Evolutionary conservation across 2,888 invertebrate genomes (phyloP), one percentile per base, ranked within the genome.

Genomic region (Pristionchus entomophagus): DNA sequence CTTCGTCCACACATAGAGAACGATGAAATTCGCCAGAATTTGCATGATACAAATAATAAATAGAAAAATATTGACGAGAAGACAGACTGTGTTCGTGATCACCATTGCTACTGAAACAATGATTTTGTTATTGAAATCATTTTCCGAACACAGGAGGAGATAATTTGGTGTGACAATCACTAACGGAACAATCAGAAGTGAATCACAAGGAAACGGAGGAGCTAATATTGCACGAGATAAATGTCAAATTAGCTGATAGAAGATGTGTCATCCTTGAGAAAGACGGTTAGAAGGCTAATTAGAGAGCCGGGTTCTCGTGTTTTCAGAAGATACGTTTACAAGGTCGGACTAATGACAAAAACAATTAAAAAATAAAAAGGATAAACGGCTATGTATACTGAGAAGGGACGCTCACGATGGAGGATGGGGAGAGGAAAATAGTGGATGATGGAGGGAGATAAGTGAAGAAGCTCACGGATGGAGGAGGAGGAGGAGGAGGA

Each of bases 21-120:
- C 88, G 32, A 86, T 45, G 45, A 88, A 85, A 69, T 88, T 88
- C 29, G 87, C 87, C 26, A 82, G 59, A 62, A 88, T 88, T 51
- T 88, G 88, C 45, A 88, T 45, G 83, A 84, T 84, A 65, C 83
- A 84, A 22, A 84, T 84, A 29, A 84, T 35, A 65, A 84, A 84
- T n/a, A 84, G 83, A 32, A 84, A 84, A 32, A 65, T 49, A 49
- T 84, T 84, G 12, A 84, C 83, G 29, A 84, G 45, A 12, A 84
- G 83, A 49, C 65, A 45, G 19, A 84, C 49, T 14, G 62, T 65
- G 65, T 84, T 84, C 14, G 83, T 65, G 22, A 65, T 84, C 45
- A 32, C 78, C 78, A 80, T 80, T 6, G 14, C 78, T 73, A 26
- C n/a, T 41, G 14, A 8, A 32, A 29, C 32, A 3, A 59, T 59